Percentiles rank a stretch among this genome's conserved stretches.
Evolutionary conservation across 2,113 vertebrate genomes (phyloP).

Genomic region (Gopherus evgoodei): DNA sequence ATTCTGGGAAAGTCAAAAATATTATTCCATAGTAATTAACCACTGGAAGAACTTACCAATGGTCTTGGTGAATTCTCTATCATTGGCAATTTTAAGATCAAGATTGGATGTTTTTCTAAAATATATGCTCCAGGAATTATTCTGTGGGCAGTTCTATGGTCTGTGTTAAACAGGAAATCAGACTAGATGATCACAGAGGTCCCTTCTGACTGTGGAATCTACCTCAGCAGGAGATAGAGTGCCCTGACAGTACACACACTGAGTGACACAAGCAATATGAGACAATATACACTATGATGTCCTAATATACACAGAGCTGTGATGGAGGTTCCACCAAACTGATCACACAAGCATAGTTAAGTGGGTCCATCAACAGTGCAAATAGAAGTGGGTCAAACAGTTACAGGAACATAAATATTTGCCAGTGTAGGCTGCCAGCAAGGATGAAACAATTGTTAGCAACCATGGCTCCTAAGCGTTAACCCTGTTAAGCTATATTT

Average conservation of each 20-base stretch:
- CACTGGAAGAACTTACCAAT: neutral
- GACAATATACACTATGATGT: neutral
- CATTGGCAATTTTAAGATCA: neutral
- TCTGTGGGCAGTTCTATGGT: neutral
- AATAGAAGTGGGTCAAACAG: neutral
- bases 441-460: neutral
- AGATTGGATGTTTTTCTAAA: neutral
- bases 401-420: neutral
- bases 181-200: neutral
- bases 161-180: neutral
- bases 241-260: too few relatives aligned
- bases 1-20: neutral
- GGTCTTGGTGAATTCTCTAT: neutral
- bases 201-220: neutral
- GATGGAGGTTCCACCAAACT: neutral
- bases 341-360: rapidly evolving
- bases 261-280: neutral
- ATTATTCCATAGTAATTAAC: neutral
- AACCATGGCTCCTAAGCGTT: neutral
- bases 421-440: neutral
- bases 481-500: neutral
- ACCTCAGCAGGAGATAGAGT: neutral
- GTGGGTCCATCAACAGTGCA: neutral
- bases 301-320: neutral
- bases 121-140: neutral